A percentile compares a stretch with the other conserved stretches of the same genome.
phyloP scores from a whole-genome alignment of 1,140 invertebrate genomes.

The Heliconius hewitsoni region DNA sequence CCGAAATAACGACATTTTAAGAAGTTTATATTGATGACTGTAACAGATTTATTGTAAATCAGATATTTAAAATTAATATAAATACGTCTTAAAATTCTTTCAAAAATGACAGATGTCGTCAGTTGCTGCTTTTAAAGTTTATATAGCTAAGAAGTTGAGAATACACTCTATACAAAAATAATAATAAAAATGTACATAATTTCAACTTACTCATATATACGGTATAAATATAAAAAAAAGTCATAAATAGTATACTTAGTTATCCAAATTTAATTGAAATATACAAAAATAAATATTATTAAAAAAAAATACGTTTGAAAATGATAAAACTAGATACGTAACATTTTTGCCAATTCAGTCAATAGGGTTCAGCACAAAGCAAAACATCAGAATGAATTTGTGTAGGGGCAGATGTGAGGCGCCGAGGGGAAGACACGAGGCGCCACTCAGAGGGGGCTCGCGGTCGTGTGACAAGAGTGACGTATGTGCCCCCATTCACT shows the following conservation, averaged over 20 bases:
- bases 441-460: constrained; percentile 20
- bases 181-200: no score
- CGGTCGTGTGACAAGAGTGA: constrained; percentile 28
- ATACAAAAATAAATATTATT: no score
- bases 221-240: neutral
- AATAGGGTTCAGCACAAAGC: constrained; percentile 3
- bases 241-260: no score
- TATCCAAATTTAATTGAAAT: no score
- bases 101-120: neutral
- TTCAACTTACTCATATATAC: neutral
- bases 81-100: neutral
- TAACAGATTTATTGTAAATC: neutral
- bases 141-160: neutral
- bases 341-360: neutral
- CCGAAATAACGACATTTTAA: neutral
- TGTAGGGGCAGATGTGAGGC: constrained; percentile 32
- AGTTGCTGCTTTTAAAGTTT: neutral
- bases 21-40: neutral
- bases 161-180: no score
- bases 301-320: no score
- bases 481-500: constrained; percentile 31
- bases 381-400: constrained; percentile 31
- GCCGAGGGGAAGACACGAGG: constrained; percentile 33
- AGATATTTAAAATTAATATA: neutral
- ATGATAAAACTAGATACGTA: neutral